These are phyloP conservation scores for Clinocottus analis DNA, from an alignment of 2,113 vertebrate genomes.

Conservation along the genomic window DNA sequence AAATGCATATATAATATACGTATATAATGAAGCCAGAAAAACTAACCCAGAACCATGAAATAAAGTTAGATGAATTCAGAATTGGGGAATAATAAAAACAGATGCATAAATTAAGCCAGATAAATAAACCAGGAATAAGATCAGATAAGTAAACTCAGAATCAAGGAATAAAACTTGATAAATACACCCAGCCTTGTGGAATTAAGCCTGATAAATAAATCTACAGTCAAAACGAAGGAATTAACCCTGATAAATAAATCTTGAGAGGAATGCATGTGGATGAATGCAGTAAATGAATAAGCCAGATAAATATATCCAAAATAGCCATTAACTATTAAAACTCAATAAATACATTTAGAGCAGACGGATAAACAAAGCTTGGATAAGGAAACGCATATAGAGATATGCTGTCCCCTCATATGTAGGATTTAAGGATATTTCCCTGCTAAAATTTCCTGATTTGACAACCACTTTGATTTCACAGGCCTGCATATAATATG, in stretches of 20 bases:
- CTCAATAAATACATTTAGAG: background rate
- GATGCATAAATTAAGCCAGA: too few species aligned
- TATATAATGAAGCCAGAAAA: too few species aligned
- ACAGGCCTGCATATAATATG: background rate
- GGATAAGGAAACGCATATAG: background rate
- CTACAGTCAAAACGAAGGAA: too few species aligned
- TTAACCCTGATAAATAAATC: background rate
- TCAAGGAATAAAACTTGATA: too few species aligned
- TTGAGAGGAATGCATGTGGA: background rate
- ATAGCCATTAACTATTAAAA: too few species aligned
- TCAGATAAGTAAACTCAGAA: background rate
- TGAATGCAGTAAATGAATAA: background rate
- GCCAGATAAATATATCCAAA: background rate
- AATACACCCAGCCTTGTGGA: background rate
- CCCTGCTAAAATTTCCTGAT: background rate
- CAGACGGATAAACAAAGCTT: background rate
- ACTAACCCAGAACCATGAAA: background rate
- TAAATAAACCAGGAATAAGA: background rate
- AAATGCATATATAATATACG: too few species aligned
- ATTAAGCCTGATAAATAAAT: background rate
- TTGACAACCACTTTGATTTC: background rate
- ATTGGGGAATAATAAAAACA: too few species aligned
- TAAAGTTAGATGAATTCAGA: background rate
- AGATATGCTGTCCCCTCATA: background rate
- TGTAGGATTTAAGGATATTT: background rate